Percentiles rank a stretch among this genome's conserved stretches.
phyloP scores from a whole-genome alignment of 2,113 vertebrate species.

The Anguilla rostrata region DNA sequence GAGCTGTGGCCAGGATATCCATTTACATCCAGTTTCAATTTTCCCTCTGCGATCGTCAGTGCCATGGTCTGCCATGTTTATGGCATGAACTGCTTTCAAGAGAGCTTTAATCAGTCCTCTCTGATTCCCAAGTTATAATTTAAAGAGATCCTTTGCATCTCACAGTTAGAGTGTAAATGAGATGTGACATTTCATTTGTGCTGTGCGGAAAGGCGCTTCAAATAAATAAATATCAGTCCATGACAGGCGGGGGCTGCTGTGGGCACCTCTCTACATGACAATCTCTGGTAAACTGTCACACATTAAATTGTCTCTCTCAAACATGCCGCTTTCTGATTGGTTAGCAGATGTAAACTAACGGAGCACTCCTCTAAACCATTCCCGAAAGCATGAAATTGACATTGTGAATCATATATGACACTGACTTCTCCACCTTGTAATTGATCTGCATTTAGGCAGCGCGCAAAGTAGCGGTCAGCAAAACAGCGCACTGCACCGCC shows the following conservation, averaged over 20 bases:
- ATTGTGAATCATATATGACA: slow-evolving; percentile 98
- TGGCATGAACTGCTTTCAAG: slow-evolving; percentile 62
- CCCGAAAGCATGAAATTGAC: slow-evolving; percentile 97
- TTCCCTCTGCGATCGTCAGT: not conserved
- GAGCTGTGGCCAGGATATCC: not conserved
- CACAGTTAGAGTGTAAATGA: slow-evolving; percentile 73
- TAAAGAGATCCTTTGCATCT: slow-evolving; percentile 75
- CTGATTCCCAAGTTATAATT: slow-evolving; percentile 66
- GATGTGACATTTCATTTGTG: slow-evolving; percentile 83
- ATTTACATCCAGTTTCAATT: slow-evolving; percentile 20
- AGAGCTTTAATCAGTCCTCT: slow-evolving; percentile 69
- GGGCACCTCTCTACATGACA: slow-evolving; percentile 74
- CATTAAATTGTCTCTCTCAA: slow-evolving; percentile 89
- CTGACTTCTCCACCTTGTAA: slow-evolving; percentile 88
- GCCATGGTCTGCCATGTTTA: slow-evolving; percentile 43
- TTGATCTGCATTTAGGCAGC: slow-evolving; percentile 88
- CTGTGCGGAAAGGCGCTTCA: slow-evolving; percentile 65
- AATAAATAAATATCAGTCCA: slow-evolving; percentile 92
- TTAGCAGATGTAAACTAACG: slow-evolving; percentile 96
- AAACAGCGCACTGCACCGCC: slow-evolving; percentile 4
- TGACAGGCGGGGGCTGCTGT: slow-evolving; percentile 85
- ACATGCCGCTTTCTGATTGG: slow-evolving; percentile 92
- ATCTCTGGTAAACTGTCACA: slow-evolving; percentile 94
- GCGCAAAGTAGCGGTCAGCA: slow-evolving; percentile 23
- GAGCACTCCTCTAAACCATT: slow-evolving; percentile 89